Evolutionary conservation across 2,797 vertebrate genomes (phyloP).

Genomic region (Gadopsis bispinosus): DNA sequence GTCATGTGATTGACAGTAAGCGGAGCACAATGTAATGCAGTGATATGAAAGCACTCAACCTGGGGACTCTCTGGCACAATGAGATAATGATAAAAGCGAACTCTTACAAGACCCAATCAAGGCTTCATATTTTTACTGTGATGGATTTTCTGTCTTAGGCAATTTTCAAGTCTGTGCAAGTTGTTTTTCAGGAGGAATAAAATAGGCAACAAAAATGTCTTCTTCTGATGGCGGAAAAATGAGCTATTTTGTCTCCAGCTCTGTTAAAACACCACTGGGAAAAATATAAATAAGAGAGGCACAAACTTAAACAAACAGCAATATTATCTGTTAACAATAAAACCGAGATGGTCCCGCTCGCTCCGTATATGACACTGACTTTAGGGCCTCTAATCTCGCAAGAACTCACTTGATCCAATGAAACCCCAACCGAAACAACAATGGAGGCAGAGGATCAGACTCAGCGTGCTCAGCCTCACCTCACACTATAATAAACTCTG

Average conservation of each 20-base stretch:
- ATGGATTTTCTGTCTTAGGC: conserved; percentile 68
- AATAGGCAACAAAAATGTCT: conserved; percentile 24
- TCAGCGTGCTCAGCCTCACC: conserved; percentile 22
- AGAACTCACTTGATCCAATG: conserved; percentile 29
- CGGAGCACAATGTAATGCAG: conserved; percentile 50
- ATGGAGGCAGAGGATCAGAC: conserved; percentile 17
- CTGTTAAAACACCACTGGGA: conserved; percentile 26
- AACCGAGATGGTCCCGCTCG: conserved; percentile 10
- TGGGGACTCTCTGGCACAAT: conserved; percentile 68
- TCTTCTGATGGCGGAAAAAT: conserved; percentile 25
- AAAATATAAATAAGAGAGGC: conserved; percentile 1
- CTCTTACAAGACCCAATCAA: conserved; percentile 64
- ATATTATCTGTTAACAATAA: conserved; percentile 7
- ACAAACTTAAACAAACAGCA: conserved; percentile 30
- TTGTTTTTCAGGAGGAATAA: conserved; percentile 38
- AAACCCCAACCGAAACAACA: conserved; percentile 30
- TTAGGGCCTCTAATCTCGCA: conserved; percentile 24
- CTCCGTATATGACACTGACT: conserved; percentile 2
- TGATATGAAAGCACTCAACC: conserved; percentile 72
- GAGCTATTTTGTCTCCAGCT: conserved; percentile 8
- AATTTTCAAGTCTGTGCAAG: conserved; percentile 53
- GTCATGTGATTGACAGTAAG: conserved; percentile 72
- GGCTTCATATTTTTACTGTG: conserved; percentile 48
- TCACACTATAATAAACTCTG: conserved; percentile 8
- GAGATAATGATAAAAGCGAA: conserved; percentile 71